Evolutionary conservation across 2,888 invertebrate species (phyloP).

Genomic region (Acanthococcus lagerstroemiae): DNA sequence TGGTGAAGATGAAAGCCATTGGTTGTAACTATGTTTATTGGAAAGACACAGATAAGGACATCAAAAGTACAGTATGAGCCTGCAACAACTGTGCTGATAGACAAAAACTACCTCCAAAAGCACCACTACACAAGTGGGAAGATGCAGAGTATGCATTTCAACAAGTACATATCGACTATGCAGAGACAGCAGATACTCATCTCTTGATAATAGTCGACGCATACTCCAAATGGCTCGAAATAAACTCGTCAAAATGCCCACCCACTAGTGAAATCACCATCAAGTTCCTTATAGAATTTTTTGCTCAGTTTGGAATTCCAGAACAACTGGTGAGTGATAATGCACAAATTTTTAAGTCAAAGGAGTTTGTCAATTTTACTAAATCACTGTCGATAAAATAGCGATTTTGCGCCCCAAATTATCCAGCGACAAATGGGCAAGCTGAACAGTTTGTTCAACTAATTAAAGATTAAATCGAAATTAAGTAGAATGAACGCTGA

Average conservation of each 20-base stretch:
- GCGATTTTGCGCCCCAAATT: neutral
- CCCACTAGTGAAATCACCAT: conserved; percentile 2
- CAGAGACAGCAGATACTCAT: neutral
- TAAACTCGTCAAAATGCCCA: neutral
- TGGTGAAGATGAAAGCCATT: conserved; percentile 37
- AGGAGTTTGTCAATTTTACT: conserved; percentile 1
- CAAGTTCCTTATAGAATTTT: conserved; percentile 9
- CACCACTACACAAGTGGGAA: conserved; percentile 24
- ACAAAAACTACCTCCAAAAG: conserved; percentile 19
- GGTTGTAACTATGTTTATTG: conserved; percentile 34
- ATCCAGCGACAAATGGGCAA: conserved; percentile 9
- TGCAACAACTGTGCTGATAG: conserved; percentile 37
- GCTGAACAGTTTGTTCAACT: conserved; percentile 6
- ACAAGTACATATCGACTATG: conserved; percentile 9
- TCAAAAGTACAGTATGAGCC: conserved; percentile 29
- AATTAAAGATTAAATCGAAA: neutral
- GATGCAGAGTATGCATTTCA: neutral
- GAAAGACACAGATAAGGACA: conserved; percentile 12
- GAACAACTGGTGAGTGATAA: conserved; percentile 13
- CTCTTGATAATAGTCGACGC: conserved; percentile 4
- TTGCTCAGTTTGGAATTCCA: conserved; percentile 17
- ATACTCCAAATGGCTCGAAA: conserved; percentile 12
- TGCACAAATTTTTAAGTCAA: conserved; percentile 4
- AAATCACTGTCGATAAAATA: neutral
- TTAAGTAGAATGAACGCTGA: conserved; percentile 13